A percentile compares a stretch with the other conserved stretches of the same genome.
Conservation (phyloP, 2,888 invertebrate genomes). For the Tanypteryx hageni region DNA sequence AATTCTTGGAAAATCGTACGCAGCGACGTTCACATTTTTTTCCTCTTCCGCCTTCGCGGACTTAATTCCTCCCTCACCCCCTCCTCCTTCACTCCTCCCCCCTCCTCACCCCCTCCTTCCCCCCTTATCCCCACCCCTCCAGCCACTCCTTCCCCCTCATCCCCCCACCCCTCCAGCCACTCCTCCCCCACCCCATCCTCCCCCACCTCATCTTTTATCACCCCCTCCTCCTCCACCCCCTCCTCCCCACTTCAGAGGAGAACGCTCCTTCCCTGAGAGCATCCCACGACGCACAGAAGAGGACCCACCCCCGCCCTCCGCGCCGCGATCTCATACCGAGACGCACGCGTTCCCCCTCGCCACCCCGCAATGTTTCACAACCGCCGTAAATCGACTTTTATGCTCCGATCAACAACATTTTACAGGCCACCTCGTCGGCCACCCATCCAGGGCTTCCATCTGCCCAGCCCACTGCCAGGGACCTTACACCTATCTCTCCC, state of each 20-base stretch:
- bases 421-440: slow-evolving; percentile 54
- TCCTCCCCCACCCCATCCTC: too few relatives aligned
- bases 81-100: too few relatives aligned
- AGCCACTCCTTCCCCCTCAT: neutral
- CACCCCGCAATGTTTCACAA: slow-evolving; percentile 48
- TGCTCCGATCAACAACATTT: slow-evolving; percentile 61
- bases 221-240: neutral
- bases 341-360: neutral
- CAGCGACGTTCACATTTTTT: too few relatives aligned
- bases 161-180: neutral
- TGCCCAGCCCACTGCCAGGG: neutral
- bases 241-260: neutral
- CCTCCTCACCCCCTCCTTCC: neutral
- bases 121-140: neutral
- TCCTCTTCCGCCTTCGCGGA: too few relatives aligned
- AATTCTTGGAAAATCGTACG: too few relatives aligned
- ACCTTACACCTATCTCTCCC: neutral
- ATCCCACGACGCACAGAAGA: too few relatives aligned
- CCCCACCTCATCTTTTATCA: too few relatives aligned
- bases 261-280: neutral
- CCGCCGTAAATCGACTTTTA: slow-evolving; percentile 62
- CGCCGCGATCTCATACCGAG: neutral
- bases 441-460: too few relatives aligned
- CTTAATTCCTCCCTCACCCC: too few relatives aligned
- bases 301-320: neutral